Base-by-base conservation (phyloP, 2,113 vertebrate species). In the Microtus pennsylvanicus region DNA sequence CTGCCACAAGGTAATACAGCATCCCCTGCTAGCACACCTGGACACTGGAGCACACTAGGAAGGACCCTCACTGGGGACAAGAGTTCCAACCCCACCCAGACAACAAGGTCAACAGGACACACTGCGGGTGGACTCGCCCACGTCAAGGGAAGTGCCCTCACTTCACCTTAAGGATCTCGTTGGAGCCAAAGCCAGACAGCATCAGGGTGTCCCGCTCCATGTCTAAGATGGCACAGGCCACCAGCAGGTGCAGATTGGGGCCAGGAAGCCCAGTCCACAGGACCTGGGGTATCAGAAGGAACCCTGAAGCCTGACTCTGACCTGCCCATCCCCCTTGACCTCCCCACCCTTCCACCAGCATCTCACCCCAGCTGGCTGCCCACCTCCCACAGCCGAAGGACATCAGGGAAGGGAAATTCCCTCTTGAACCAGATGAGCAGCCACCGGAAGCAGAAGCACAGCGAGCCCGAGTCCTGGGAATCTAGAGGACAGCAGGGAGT, bases 381-480 rank as follows among this genome's bases (percentile, higher is more conserved):
- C 91, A 99, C 99, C 99, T 99, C 99, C 99, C 99, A 99, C 47
- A 99, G 94, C 2, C 96, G 98, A 33, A 99, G 99, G 89, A 99
- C 98, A 94, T 99, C 99, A 6, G 99, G 98, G 72, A 99, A 99
- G 81, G 99, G 98, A 92, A 99, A 99, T 94, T 99, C 99, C 91
- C 99, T 99, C 98, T 99, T 99, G 98, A 99, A 99, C 99, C 99
- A 99, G 98, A 99, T 99, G 91, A 99, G 99, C 81, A 99, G 98
- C 99, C 99, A 99, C 16, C 99, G 99, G 98, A 99, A 99, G 91
- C 98, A 98, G 97, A 98, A 98, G 88, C 98, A 98, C 55, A 98
- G 96, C 1, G 97, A 98, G 55, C 98, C 98, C 0, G 98, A 98
- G 52, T 98, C 98, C 94, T 98, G 98, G 50, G 98, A 98, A 55